phyloP scores from a whole-genome alignment of 2,888 invertebrate species.

The Drosophila tanythrix region DNA sequence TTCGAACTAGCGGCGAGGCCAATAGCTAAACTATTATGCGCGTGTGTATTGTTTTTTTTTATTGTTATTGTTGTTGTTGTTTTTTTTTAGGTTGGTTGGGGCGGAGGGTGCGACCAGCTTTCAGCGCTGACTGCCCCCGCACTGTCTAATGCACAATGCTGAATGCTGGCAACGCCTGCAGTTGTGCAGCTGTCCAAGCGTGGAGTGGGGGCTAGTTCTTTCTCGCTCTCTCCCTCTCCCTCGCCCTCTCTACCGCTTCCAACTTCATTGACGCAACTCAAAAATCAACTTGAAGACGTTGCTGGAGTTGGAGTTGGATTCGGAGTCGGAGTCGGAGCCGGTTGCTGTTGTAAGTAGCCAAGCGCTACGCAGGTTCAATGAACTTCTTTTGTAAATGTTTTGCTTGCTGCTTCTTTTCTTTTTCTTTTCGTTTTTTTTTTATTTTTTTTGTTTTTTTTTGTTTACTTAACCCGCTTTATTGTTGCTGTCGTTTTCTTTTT shows the following conservation, averaged over 20 bases:
- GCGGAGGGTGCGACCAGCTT: conserved; percentile 17
- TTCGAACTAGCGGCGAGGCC: not conserved
- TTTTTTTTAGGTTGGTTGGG: not conserved
- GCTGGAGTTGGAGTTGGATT: conserved; percentile 15
- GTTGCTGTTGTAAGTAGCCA: conserved; percentile 65
- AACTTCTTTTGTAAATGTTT: conserved; percentile 80
- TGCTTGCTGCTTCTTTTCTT: conserved; percentile 50
- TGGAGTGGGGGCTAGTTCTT: conserved; percentile 8
- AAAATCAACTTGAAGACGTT: conserved; percentile 47
- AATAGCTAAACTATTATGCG: not conserved
- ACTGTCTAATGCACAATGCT: conserved; percentile 47
- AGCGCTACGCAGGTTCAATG: conserved; percentile 70
- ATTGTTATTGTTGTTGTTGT: not conserved
- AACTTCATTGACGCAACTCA: conserved; percentile 24
- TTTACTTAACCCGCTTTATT: conserved; percentile 75
- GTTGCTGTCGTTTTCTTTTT: conserved; percentile 38
- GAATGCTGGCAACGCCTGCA: conserved; percentile 30
- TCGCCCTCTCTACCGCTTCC: not conserved
- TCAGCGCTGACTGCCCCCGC: conserved; percentile 36
- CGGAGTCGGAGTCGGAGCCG: conserved; percentile 18
- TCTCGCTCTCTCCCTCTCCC: conserved; percentile 5
- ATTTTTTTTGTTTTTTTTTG: conserved; percentile 61
- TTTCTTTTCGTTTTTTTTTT: conserved; percentile 26
- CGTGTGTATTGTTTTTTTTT: not conserved
- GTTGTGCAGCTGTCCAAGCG: conserved; percentile 48